Evolutionary conservation across 2,888 invertebrate genomes (phyloP), one percentile per base, ranked within the genome.

Genomic region (Conus canariensis): DNA sequence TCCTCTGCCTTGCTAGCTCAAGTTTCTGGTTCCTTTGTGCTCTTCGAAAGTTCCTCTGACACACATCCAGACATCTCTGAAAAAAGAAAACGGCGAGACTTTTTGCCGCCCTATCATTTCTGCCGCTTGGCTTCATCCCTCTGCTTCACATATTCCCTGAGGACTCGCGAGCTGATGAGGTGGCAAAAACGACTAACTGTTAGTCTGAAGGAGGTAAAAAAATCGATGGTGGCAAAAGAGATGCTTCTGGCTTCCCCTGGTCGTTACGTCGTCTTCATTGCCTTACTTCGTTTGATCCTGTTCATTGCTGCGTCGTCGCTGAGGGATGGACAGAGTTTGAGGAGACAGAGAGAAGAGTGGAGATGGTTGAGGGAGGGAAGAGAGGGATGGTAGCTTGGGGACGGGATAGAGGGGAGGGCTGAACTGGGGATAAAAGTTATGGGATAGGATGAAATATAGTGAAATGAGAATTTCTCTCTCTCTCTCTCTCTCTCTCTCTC

Each of bases 191-290:
- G 60, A 88, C 45, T 25, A 30, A 45, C 45, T 45, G 45, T 30
- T 67, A 74, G 88, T 67, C 58, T 67, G 56, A 60, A 86, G 86
- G 86, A 86, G 60, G 86, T 19, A 22, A n/a, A 74, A 58, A 88
- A 56, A 88, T 70, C 70, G 70, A 88, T 67, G 22, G 70, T 12
- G 60, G 22, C 45, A 74, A 45, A 88, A 88, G 88, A 70, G 88
- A 56, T 14, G 88, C 82, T 89, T 85, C 74, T 5, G 70, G 45
- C 58, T 59, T 83, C 22, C 22, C 22, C n/a, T 10, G n/a, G 22
- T 74, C n/a, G 22, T 22, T 8, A n/a, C 74, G 10, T 74, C n/a
- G n/a, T 64, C 60, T 88, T 80, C 64, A 10, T 83, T 19, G 60
- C 83, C 19, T 58, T 56, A 45, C 59, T 30, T 77, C 59, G 58